Percentiles rank a stretch among this genome's conserved stretches.
Conservation (phyloP, 2,113 vertebrate genomes). For the Prochilodus magdalenae region DNA sequence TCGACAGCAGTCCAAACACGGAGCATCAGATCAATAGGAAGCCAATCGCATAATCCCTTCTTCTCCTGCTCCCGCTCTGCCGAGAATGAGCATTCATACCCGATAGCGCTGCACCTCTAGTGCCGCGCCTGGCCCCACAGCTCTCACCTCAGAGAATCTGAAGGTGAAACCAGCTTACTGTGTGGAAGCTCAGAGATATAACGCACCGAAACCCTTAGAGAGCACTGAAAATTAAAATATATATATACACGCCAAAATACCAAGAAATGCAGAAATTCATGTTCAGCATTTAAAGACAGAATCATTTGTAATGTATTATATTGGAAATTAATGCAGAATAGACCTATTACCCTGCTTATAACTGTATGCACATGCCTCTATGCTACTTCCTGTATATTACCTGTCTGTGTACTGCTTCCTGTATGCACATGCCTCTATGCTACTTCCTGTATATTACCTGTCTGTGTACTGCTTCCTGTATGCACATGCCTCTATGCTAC, state of each 20-base stretch:
- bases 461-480: no score
- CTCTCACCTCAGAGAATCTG: neutral
- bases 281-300: neutral
- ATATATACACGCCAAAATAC: neutral
- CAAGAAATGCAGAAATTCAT: neutral
- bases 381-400: no score
- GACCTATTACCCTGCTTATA: no score
- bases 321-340: no score
- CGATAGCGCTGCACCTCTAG: neutral
- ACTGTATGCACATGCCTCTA: no score
- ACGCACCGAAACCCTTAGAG: no score
- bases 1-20: conserved; percentile 1
- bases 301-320: no score
- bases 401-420: no score
- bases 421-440: no score
- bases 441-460: no score
- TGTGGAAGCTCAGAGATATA: neutral
- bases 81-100: neutral
- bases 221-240: no score
- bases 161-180: neutral
- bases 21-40: conserved; percentile 5
- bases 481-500: no score
- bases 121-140: neutral
- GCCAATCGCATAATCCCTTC: neutral
- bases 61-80: neutral